Conservation (phyloP, 2,888 invertebrate genomes). For the Linnaemya tessellans region DNA sequence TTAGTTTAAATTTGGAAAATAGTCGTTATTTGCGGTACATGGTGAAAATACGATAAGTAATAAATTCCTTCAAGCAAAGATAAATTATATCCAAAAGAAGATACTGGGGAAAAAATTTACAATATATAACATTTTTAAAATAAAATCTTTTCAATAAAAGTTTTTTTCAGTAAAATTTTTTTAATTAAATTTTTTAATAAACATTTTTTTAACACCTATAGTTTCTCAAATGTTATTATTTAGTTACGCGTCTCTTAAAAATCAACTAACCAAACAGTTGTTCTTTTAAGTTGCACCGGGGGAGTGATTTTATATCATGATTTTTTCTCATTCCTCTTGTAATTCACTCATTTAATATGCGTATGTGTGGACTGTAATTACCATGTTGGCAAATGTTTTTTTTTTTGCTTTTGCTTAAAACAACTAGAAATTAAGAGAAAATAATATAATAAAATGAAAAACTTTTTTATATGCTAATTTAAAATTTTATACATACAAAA, state of each 20-base stretch:
- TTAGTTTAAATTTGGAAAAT: no score
- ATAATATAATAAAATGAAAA: constrained; percentile 50
- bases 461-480: constrained; percentile 67
- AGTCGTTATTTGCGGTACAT: no score
- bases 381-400: constrained; percentile 67
- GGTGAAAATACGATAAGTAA: no score
- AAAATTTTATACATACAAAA: constrained; percentile 58
- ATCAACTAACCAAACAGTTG: constrained; percentile 10
- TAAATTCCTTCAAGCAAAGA: no score
- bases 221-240: background rate
- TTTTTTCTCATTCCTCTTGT: constrained; percentile 35
- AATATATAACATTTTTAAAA: background rate
- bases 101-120: background rate
- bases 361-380: constrained; percentile 74
- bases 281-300: constrained; percentile 4
- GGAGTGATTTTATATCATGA: constrained; percentile 5
- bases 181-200: background rate
- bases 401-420: background rate
- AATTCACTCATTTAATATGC: constrained; percentile 71
- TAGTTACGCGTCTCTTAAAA: background rate
- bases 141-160: background rate
- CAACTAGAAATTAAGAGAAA: constrained; percentile 4
- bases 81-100: no score
- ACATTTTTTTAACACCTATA: background rate
- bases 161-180: background rate